Base-by-base conservation (phyloP, 2,113 vertebrate species). In the Vombatus ursinus region DNA sequence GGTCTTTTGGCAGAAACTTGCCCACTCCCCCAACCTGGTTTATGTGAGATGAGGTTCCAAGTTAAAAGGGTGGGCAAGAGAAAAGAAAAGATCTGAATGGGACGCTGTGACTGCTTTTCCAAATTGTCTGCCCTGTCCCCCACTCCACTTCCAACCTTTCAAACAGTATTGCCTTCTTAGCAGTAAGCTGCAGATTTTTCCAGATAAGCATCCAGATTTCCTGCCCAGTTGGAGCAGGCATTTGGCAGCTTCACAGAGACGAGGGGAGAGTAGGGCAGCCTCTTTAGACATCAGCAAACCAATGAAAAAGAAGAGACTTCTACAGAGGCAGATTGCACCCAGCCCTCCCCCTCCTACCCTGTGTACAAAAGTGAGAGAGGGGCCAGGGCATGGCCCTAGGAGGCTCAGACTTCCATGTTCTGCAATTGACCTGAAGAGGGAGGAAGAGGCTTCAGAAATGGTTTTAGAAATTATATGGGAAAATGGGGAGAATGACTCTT, bases 1-100 rank as follows among this genome's bases (percentile, higher is more conserved):
- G 90, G 94, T 96, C 68, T 93, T 95, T 96, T 93, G 61, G 54
- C 91, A 92, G 47, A 93, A 93, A 68, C 95, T 96, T 96, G 92
- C 47, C 51, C 91, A 44, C 89, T 84, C 96, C 96, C 95, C 95
- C 90, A 94, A 12, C 48, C 96, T 96, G 93, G 52, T 92, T 95
- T 95, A 90, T 23, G 24, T 25, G 90, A 90, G 48, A 25, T 10
- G 50, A 61, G 54, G 25, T 96, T 93, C 92, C 92, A 96, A 92
- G 89, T 96, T 94, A 68, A 90, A 94, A 94, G 50, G 84, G 77
- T 96, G 97, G 92, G 61, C 53, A 93, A 92, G 92, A 93, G 94
- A 84, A 97, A 96, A 93, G 91, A 93, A 92, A 26, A 92, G 25
- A 96, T 95, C 96, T 94, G 94, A 91, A 96, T 44, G 95, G 91